Evolutionary conservation across 2,797 vertebrate species (phyloP).

Genomic region (Enteromius unitaeniatus): DNA sequence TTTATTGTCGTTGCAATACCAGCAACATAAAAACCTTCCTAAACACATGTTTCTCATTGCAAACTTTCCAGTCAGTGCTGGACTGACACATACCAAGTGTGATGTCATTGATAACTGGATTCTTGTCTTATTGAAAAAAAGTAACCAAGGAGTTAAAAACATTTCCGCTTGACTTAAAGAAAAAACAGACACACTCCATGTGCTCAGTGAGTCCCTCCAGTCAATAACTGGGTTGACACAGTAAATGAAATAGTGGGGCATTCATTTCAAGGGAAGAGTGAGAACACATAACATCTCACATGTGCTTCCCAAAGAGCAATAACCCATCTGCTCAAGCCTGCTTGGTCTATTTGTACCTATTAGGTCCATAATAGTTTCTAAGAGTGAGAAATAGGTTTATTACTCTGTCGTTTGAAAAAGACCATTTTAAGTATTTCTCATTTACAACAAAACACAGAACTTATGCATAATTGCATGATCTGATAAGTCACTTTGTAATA

Average conservation of each 20-base stretch:
- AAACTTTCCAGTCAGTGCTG: background rate
- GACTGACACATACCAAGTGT: background rate
- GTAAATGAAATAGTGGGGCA: conserved; percentile 13
- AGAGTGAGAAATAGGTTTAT: conserved; percentile 4
- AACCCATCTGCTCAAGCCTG: conserved; percentile 29
- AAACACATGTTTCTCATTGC: background rate
- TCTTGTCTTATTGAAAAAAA: background rate
- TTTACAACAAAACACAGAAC: background rate
- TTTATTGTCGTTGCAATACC: background rate
- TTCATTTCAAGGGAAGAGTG: conserved; percentile 17
- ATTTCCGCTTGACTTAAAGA: background rate
- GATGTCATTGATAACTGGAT: background rate
- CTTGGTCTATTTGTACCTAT: conserved; percentile 24
- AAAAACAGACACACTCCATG: background rate
- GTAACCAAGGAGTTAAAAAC: background rate
- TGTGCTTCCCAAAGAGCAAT: background rate
- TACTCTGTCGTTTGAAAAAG: background rate
- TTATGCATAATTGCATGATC: background rate
- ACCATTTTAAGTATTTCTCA: background rate
- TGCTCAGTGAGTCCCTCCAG: background rate
- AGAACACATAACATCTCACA: conserved; percentile 13
- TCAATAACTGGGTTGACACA: conserved; percentile 30
- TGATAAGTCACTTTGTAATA: background rate
- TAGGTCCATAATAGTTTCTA: background rate
- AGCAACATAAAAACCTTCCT: background rate